These are phyloP conservation scores for Tonatia bakeri DNA, from an alignment of 2,113 vertebrate species.

Conservation along the genomic window DNA sequence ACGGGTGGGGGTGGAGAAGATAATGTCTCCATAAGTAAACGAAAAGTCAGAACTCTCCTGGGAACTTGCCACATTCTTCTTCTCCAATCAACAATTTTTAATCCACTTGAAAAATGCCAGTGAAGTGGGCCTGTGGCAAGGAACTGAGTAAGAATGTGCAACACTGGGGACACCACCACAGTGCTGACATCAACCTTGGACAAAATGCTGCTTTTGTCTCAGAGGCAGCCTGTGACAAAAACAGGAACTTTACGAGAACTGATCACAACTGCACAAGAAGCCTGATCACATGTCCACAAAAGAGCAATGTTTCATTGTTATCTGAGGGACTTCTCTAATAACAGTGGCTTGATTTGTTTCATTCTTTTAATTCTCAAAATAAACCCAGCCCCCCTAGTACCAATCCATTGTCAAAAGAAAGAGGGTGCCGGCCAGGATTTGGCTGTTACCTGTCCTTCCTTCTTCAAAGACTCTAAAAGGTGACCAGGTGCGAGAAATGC, in stretches of 20 bases:
- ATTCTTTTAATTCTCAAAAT: conserved; percentile 29
- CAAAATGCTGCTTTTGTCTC: conserved; percentile 73
- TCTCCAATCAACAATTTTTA: conserved; percentile 43
- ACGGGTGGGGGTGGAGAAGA: not conserved
- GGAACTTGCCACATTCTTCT: conserved; percentile 45
- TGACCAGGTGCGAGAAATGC: conserved; percentile 9
- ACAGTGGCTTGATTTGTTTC: not conserved
- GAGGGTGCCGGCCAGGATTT: not conserved
- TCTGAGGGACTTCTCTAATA: conserved; percentile 10
- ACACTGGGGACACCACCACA: conserved; percentile 19
- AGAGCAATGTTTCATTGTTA: conserved; percentile 51
- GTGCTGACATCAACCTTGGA: conserved; percentile 23
- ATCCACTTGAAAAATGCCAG: conserved; percentile 22
- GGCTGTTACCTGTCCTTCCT: not conserved
- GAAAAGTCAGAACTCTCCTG: conserved; percentile 34
- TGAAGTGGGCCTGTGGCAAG: not conserved
- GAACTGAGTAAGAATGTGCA: not conserved
- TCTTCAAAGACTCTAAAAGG: conserved; percentile 25
- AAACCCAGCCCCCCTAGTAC: not conserved
- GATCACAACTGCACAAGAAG: conserved; percentile 53
- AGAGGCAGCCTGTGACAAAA: conserved; percentile 54
- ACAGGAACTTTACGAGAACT: conserved; percentile 72
- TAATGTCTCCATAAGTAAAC: not conserved
- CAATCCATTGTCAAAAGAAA: conserved; percentile 13
- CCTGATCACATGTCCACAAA: conserved; percentile 52